Conservation (phyloP, 2,113 vertebrate genomes). For the Okapia johnstoni region DNA sequence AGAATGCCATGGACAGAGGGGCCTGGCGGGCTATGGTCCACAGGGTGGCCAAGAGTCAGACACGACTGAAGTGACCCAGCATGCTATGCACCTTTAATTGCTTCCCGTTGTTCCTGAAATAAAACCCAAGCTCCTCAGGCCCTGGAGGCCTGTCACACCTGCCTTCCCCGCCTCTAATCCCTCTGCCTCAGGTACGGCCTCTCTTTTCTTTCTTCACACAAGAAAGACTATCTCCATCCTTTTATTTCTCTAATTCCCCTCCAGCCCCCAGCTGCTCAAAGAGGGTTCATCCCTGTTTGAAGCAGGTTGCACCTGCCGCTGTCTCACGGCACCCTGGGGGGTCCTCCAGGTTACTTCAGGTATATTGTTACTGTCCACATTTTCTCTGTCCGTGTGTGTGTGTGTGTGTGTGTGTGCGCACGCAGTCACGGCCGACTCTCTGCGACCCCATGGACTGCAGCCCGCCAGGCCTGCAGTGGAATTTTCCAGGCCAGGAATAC, state of each 20-base stretch:
- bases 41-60: accelerated
- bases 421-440: background rate
- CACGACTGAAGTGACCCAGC: background rate
- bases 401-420: background rate
- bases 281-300: background rate
- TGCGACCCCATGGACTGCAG: background rate
- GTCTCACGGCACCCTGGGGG: background rate
- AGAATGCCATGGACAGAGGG: background rate
- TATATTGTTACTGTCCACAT: background rate
- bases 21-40: background rate
- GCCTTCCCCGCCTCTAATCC: background rate
- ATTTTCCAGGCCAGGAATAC: background rate
- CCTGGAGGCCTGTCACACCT: background rate
- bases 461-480: background rate
- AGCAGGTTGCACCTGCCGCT: background rate
- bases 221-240: background rate
- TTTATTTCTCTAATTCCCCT: background rate
- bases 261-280: background rate
- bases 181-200: background rate
- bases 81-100: background rate
- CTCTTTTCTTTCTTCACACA: background rate
- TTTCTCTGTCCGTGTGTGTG: background rate
- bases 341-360: background rate
- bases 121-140: background rate
- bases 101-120: background rate